These are phyloP conservation scores for Cerceris rybyensis DNA, from an alignment of 2,888 invertebrate species.

Conservation along the genomic window DNA sequence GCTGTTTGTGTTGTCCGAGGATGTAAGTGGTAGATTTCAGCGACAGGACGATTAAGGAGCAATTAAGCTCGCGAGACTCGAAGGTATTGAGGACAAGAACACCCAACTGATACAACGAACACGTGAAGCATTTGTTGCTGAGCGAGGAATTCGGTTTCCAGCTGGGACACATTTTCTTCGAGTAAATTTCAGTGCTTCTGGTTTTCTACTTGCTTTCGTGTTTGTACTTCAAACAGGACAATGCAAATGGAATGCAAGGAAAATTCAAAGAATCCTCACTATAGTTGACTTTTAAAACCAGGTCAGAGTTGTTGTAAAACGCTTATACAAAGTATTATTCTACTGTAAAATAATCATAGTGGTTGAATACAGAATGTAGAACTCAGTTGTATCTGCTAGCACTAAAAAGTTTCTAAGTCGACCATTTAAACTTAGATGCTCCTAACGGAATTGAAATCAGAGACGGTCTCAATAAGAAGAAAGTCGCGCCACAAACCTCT, in stretches of 20 bases:
- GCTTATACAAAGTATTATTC: too few species aligned
- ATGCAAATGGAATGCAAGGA: neutral
- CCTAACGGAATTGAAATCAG: too few species aligned
- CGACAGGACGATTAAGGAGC: conserved; percentile 54
- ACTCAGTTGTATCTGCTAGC: too few species aligned
- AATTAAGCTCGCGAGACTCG: conserved; percentile 57
- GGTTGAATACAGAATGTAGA: too few species aligned
- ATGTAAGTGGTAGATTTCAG: conserved; percentile 49
- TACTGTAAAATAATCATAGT: too few species aligned
- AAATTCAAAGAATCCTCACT: neutral
- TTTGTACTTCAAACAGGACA: neutral
- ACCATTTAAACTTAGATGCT: too few species aligned
- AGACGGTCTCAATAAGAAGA: too few species aligned
- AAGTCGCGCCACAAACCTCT: too few species aligned
- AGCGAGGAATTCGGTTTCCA: conserved; percentile 54
- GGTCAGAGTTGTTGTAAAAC: too few species aligned
- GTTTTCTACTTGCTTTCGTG: conserved; percentile 9
- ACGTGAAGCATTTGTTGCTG: conserved; percentile 1
- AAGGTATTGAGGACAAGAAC: conserved; percentile 39
- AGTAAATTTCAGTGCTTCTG: neutral
- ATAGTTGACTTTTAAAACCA: too few species aligned
- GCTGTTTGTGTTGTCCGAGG: conserved; percentile 33
- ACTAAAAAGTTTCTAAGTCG: too few species aligned
- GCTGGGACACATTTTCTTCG: conserved; percentile 11
- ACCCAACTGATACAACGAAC: conserved; percentile 31